phyloP scores from a whole-genome alignment of 2,113 vertebrate species.

The Muntiacus muntjak region DNA sequence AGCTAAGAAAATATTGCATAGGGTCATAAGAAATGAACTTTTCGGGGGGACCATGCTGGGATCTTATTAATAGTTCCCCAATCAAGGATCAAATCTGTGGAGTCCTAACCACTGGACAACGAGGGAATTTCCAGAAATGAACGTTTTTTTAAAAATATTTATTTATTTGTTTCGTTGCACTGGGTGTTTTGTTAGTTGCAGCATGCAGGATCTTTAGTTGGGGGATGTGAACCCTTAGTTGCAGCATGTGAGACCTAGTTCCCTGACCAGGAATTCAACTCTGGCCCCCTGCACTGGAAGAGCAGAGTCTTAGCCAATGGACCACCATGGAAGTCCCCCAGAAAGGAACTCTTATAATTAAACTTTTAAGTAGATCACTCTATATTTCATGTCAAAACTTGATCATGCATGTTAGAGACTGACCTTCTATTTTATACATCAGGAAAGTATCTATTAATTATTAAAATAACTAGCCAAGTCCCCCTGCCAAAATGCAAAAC shows the following conservation, averaged over 20 bases:
- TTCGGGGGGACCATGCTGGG: accelerated
- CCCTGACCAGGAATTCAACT: neutral
- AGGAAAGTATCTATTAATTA: neutral
- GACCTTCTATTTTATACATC: neutral
- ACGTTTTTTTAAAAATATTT: accelerated
- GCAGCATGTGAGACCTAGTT: neutral
- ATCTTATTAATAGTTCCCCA: neutral
- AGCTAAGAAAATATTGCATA: neutral
- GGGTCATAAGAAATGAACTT: neutral
- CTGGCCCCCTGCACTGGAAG: neutral
- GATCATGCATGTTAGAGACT: neutral
- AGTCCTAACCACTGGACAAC: neutral
- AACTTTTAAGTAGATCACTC: neutral
- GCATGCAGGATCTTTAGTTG: neutral
- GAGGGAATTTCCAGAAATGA: neutral
- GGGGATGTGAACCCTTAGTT: neutral
- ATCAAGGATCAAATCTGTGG: neutral
- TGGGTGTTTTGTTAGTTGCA: neutral
- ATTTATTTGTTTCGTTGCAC: neutral
- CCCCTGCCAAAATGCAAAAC: conserved; percentile 37
- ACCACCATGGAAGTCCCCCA: neutral
- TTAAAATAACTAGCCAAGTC: conserved; percentile 43
- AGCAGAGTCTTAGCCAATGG: neutral
- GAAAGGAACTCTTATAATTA: neutral
- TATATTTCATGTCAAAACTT: conserved; percentile 29